Evolutionary conservation across 2,797 vertebrate genomes (phyloP).

Genomic region (Alectoris magna): DNA sequence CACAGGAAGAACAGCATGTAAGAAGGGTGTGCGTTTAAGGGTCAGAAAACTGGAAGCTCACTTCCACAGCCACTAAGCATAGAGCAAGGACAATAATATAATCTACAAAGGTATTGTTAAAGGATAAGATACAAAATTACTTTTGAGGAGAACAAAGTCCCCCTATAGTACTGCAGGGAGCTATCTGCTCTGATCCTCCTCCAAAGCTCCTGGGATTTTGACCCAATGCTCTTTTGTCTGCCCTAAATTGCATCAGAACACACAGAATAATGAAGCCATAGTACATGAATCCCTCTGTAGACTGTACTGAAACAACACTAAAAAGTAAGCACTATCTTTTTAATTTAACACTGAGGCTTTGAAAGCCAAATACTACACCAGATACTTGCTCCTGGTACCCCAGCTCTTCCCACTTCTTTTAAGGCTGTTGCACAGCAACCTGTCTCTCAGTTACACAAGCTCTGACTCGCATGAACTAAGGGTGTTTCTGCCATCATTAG

Average conservation of each 20-base stretch:
- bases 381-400: slow-evolving; percentile 5
- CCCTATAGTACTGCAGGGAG: not conserved
- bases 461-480: not conserved
- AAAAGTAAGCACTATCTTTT: not conserved
- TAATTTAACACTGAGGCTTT: not conserved
- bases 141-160: not conserved
- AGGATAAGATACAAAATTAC: not conserved
- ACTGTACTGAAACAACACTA: not conserved
- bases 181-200: not conserved
- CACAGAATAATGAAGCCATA: not conserved
- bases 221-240: not conserved
- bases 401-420: slow-evolving; percentile 15
- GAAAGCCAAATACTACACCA: not conserved
- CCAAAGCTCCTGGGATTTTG: not conserved
- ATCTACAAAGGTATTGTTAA: not conserved
- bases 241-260: not conserved
- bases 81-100: not conserved
- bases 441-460: not conserved
- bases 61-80: not conserved
- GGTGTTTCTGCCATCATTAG: not conserved
- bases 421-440: slow-evolving; percentile 50
- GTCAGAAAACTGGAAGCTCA: not conserved
- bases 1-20: not conserved
- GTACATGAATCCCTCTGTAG: not conserved
- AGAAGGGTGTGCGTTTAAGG: not conserved